A percentile compares a stretch with the other conserved stretches of the same genome.
These are phyloP conservation scores for Panurus biarmicus DNA, from an alignment of 2,113 vertebrate species.

Conservation along the genomic window DNA sequence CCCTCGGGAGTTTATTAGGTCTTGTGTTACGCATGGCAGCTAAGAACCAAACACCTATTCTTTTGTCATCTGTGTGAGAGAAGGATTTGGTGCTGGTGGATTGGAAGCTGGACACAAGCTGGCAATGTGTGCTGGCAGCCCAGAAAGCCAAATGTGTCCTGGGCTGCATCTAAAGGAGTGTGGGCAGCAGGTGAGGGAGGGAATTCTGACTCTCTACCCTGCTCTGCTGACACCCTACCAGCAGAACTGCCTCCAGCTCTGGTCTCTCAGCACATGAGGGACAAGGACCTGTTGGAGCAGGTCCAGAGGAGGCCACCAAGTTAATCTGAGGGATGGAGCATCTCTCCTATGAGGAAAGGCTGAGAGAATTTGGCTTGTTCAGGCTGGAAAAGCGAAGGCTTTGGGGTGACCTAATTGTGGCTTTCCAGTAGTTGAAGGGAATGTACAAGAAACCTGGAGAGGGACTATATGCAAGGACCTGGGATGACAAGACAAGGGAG, in stretches of 20 bases:
- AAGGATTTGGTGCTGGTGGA: not conserved
- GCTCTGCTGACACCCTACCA: not conserved
- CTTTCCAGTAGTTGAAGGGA: not conserved
- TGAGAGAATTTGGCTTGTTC: not conserved
- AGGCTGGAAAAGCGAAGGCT: not conserved
- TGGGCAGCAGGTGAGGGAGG: not conserved
- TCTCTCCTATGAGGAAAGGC: not conserved
- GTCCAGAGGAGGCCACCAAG: not conserved
- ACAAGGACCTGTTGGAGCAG: rapidly evolving
- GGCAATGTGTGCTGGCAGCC: too few relatives aligned
- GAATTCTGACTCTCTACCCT: not conserved
- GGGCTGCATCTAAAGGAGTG: rapidly evolving
- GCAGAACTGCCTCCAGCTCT: not conserved
- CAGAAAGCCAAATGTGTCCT: rapidly evolving
- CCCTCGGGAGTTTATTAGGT: not conserved
- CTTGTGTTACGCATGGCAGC: not conserved
- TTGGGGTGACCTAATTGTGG: not conserved
- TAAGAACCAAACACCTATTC: not conserved
- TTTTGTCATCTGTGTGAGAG: not conserved
- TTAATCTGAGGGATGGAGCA: not conserved
- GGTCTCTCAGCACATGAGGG: not conserved
- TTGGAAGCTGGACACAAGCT: not conserved
- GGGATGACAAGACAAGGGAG: not conserved
- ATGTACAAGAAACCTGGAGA: not conserved
- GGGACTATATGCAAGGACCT: too few relatives aligned